A percentile compares a stretch with the other conserved stretches of the same genome.
phyloP scores from a whole-genome alignment of 2,888 invertebrate species.

The Plagodis pulveraria region DNA sequence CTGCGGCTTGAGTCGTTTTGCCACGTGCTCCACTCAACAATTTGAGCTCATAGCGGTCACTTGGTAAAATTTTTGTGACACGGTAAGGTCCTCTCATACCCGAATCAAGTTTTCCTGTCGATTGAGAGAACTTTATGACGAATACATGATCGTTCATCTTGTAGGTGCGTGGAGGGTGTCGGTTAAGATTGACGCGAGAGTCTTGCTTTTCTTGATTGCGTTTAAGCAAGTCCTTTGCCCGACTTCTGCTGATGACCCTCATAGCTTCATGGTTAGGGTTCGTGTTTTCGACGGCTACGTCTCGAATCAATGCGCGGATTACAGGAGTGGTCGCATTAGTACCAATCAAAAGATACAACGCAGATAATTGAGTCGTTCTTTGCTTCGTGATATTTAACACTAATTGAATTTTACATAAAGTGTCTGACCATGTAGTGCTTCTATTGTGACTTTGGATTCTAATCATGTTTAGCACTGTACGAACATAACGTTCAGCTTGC shows the following conservation, averaged over 20 bases:
- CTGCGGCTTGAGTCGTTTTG: no score
- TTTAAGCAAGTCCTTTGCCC: not conserved
- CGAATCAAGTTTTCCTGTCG: no score
- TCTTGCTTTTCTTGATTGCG: not conserved
- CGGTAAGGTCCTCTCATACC: no score
- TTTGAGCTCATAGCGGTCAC: no score
- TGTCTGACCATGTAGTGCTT: not conserved
- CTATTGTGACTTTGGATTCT: constrained; percentile 3
- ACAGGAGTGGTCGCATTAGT: not conserved
- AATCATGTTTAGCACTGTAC: constrained; percentile 33
- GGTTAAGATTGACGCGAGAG: not conserved
- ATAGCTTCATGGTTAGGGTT: not conserved
- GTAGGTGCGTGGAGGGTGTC: constrained; percentile 1
- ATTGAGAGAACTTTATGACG: constrained; percentile 11
- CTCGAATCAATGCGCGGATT: not conserved
- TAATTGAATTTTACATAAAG: not conserved
- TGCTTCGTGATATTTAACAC: not conserved
- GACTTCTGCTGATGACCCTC: not conserved
- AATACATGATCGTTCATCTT: constrained; percentile 28
- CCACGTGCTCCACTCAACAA: no score
- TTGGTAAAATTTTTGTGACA: no score
- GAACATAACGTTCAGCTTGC: constrained; percentile 28
- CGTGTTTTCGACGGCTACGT: not conserved
- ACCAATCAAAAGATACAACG: not conserved
- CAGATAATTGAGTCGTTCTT: not conserved